These are phyloP conservation scores for Mythimna lalbum DNA, from an alignment of 2,888 invertebrate genomes.

Conservation along the genomic window DNA sequence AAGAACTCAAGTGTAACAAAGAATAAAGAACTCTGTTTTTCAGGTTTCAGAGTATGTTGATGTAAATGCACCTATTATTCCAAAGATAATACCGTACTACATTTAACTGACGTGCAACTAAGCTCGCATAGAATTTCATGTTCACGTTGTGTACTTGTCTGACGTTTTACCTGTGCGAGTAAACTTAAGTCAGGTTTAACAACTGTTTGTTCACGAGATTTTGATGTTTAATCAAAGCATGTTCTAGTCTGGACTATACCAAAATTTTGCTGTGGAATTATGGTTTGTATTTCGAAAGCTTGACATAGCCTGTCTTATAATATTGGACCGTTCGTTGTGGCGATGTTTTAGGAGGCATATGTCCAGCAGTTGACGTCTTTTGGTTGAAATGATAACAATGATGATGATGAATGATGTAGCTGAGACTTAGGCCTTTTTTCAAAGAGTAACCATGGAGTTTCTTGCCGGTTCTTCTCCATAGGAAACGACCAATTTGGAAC, in stretches of 20 bases:
- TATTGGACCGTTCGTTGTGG: too few species aligned
- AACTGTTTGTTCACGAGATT: conserved; percentile 4
- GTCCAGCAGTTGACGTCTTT: too few species aligned
- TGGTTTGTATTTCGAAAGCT: neutral
- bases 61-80: conserved; percentile 17
- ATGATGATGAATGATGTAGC: too few species aligned
- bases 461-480: too few species aligned
- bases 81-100: neutral
- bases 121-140: neutral
- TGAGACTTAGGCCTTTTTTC: too few species aligned
- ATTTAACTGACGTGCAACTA: neutral
- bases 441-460: too few species aligned
- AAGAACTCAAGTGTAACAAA: too few species aligned
- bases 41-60: neutral
- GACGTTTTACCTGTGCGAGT: neutral
- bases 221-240: conserved; percentile 5
- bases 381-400: too few species aligned
- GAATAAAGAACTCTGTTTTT: neutral
- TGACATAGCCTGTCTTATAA: too few species aligned
- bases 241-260: neutral
- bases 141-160: neutral
- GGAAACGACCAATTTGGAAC: too few species aligned
- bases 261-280: neutral
- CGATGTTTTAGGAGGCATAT: too few species aligned
- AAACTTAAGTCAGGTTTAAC: conserved; percentile 4